Evolutionary conservation across 1,140 invertebrate genomes (phyloP), one percentile per base, ranked within the genome.

Genomic region (Diploscapter pachys): DNA sequence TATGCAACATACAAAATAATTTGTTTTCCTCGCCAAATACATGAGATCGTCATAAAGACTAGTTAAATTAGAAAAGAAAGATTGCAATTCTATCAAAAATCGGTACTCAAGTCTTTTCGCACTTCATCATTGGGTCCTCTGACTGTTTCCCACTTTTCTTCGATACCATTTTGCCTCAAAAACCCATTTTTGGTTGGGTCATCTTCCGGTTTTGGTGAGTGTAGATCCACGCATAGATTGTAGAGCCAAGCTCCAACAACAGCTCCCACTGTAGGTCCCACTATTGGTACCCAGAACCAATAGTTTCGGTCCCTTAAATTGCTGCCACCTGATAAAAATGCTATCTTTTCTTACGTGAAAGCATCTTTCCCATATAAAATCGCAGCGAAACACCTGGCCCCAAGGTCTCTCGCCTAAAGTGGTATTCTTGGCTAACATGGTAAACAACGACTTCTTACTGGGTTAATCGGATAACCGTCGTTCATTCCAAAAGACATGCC

Each of bases 151-250:
- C 31, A 31, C 31, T 31, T 31, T 31, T 31, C 31, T 31, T 31
- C 31, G 31, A 31, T 31, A 31, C 31, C 31, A 31, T 31, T 31
- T 31, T 31, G 31, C 31, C 31, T 31, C 31, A 31, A 31, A 31
- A 31, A 31, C 31, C 31, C 31, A 31, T 31, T 31, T 31, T 31
- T 31, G 31, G 31, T 31, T 31, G 31, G 31, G 31, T 31, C 31
- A 31, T 65, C 63, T 9, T 65, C 63, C 9, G 8, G 8, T 64
- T 62, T 56, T 6, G 87, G 87, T 86, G 86, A 87, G 77, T 89
- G 88, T 11, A 87, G 74, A 61, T 92, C 92, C 50, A 94, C 90
- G 57, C 91, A 88, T 0, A 90, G 89, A 57, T 85, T 78, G 80
- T 89, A 89, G 6, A 88, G 61, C 67, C 81, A 80, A 9, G 85